A percentile compares a stretch with the other conserved stretches of the same genome.
These are phyloP conservation scores for Drosophila atroscutellata DNA, from an alignment of 2,888 invertebrate genomes.

Conservation along the genomic window DNA sequence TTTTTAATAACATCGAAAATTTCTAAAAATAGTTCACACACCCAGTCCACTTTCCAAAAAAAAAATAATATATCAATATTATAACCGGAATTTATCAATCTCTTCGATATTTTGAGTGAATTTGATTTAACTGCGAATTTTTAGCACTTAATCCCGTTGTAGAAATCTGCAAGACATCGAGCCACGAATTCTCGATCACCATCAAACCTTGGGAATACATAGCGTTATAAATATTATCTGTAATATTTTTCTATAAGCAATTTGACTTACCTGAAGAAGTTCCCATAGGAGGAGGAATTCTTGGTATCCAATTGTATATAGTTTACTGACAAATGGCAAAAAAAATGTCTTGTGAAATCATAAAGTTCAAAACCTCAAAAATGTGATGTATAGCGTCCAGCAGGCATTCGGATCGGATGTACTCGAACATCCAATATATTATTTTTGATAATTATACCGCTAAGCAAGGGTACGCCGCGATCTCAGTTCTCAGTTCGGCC, in stretches of 20 bases:
- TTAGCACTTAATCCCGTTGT: accelerated
- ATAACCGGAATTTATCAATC: background rate
- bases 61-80: background rate
- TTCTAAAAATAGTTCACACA: background rate
- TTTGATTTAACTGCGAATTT: background rate
- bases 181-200: background rate
- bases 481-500: too few species aligned
- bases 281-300: too few species aligned
- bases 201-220: too few species aligned
- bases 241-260: background rate
- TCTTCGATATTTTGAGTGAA: background rate
- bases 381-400: too few species aligned
- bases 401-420: too few species aligned
- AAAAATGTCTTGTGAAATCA: too few species aligned
- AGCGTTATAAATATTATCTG: background rate
- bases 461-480: too few species aligned
- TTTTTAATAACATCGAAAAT: background rate
- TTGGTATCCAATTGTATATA: too few species aligned
- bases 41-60: background rate
- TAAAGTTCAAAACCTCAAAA: too few species aligned
- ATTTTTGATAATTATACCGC: too few species aligned
- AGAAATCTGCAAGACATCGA: background rate
- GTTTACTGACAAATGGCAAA: too few species aligned
- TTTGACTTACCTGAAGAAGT: background rate
- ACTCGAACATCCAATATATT: too few species aligned